Percentiles rank a stretch among this genome's conserved stretches.
Conservation (phyloP, 2,797 vertebrate species). For the Allobates femoralis region DNA sequence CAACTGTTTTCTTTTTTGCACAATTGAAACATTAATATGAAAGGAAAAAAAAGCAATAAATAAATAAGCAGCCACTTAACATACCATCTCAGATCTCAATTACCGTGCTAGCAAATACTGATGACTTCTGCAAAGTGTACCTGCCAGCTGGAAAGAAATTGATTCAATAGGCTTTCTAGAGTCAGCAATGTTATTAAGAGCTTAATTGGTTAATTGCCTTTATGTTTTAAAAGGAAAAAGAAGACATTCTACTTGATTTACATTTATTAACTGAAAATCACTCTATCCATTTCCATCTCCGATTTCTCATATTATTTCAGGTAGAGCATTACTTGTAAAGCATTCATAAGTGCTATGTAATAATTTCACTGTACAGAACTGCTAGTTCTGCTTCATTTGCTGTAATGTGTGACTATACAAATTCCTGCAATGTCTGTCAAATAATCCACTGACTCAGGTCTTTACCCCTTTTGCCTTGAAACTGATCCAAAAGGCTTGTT, state of each 20-base stretch:
- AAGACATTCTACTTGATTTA: conserved; percentile 28
- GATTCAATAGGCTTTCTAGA: conserved; percentile 11
- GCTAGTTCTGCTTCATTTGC: conserved; percentile 37
- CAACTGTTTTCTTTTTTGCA: no score
- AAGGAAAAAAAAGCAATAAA: no score
- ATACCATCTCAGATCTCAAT: not conserved
- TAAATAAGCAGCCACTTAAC: no score
- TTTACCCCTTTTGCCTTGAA: conserved; percentile 15
- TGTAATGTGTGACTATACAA: not conserved
- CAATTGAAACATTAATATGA: no score
- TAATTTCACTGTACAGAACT: not conserved
- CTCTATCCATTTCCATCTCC: conserved; percentile 3
- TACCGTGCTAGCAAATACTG: conserved; percentile 1
- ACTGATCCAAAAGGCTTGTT: conserved; percentile 28
- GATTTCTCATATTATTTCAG: conserved; percentile 2
- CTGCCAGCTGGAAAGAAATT: conserved; percentile 42
- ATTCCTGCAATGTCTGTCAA: conserved; percentile 25
- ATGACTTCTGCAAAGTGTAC: not conserved
- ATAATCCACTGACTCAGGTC: conserved; percentile 32
- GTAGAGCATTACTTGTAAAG: conserved; percentile 19
- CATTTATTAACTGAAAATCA: conserved; percentile 51
- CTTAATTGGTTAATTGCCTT: conserved; percentile 20
- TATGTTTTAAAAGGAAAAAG: conserved; percentile 6
- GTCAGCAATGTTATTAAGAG: conserved; percentile 23
- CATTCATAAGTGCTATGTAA: conserved; percentile 3